Base-by-base conservation (phyloP, 2,113 vertebrate genomes). In the Progne subis region DNA sequence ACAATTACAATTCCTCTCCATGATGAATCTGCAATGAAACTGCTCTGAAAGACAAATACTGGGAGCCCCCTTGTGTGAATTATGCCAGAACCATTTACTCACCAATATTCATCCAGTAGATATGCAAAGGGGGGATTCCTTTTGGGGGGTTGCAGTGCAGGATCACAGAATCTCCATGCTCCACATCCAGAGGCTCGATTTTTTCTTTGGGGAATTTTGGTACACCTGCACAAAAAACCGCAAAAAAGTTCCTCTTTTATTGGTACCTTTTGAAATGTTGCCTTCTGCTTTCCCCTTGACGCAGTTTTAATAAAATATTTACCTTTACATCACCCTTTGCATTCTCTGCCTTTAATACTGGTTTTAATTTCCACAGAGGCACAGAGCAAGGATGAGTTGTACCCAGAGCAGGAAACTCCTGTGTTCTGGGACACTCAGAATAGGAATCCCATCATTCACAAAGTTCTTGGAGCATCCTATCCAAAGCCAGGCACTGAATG, bases 71-170 rank as follows among this genome's bases (percentile, higher is more conserved):
- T 53, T 7, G 3, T 8, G 10, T 3, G 37, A 81, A 59, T 1
- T 9, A 26, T 15, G 25, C 31, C 23, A 16, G 64, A 60, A 2
- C 4, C 15, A n/a, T 20, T 29, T 21, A 92, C 98, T 98, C 88
- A 99, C 99, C 98, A 61, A 99, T 99, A 25, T 99, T 99, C 99
- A 99, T 99, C 99, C 99, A 99, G 78, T 99, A 99, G 87, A 99
- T 99, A 75, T 99, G 99, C 85, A 99, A 90, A 15, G 99, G 99
- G 1, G 99, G 99, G 14, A 99, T 99, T 60, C 99, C 99, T 94
- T 98, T 97, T 3, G 99, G 99, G 20, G 99, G 99, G 49, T 99
- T 98, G 77, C 99, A 99, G 15, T 97, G 97, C 43, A 99, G 96
- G 84, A 98, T 97, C 60, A 99, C 98, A 28, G 99, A 87, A 78